Evolutionary conservation across 1,140 invertebrate genomes (phyloP), one percentile per base, ranked within the genome.

Genomic region (Drosophila bifasciata): DNA sequence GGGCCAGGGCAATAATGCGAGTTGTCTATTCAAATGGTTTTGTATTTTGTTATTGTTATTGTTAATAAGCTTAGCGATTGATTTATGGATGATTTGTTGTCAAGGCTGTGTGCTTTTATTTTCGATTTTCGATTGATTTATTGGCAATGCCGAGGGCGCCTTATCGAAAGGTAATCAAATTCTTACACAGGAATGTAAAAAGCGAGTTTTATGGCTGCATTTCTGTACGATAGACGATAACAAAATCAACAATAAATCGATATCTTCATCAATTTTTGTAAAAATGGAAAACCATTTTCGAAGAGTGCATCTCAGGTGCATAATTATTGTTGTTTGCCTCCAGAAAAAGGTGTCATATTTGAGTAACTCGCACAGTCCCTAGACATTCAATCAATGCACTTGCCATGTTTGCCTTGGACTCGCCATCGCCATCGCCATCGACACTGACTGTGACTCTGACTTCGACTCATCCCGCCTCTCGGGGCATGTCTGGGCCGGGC

Each of bases 341-440:
- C 62, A 70, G 66, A 41, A 70, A 64, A 73, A 74, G 70, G 70
- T 74, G 70, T 74, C 69, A 74, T 56, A 74, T 72, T 72, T 72
- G 69, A 72, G 69, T 46, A 72, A 49, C 25, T 57, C 56, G 28
- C 48, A 19, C 41, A 49, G 56, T 9, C 36, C 48, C 43, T 61
- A 72, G 48, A 53, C 56, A 60, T 49, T 63, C 69, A 73, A 36
- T 46, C 58, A 40, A 61, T 73, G 70, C 77, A 80, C 64, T 75
- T 50, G 76, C 55, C 1, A 7, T 80, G 77, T 76, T 81, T 67
- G 56, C 78, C 67, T 67, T 72, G 49, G 69, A 62, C 52, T 66
- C 52, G 55, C 43, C 46, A 19, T 48, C 40, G 48, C 25, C 25
- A 15, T n/a, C 5, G n/a, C n/a, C 4, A 4, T 7, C 7, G 6